Evolutionary conservation across 2,113 vertebrate genomes (phyloP).

Genomic region (Marmota monax): DNA sequence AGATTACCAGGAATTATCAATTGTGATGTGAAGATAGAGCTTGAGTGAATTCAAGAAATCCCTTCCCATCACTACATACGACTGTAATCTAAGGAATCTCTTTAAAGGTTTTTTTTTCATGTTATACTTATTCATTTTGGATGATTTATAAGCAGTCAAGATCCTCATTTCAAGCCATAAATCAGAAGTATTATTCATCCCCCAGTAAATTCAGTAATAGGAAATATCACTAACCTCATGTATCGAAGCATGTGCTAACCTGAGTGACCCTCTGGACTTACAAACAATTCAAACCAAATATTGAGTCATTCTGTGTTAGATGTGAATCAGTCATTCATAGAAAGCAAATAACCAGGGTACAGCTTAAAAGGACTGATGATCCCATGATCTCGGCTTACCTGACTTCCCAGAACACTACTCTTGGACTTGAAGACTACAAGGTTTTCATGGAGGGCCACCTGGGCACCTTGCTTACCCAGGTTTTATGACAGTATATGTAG

Average conservation of each 20-base stretch:
- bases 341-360: not conserved
- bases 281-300: not conserved
- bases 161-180: not conserved
- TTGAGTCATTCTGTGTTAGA: not conserved
- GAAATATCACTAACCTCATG: not conserved
- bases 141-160: not conserved
- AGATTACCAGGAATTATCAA: not conserved
- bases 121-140: constrained; percentile 5
- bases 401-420: not conserved
- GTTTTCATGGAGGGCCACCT: not conserved
- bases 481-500: not conserved
- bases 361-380: not conserved
- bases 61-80: not conserved
- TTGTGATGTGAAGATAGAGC: not conserved
- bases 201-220: not conserved
- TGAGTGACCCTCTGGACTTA: not conserved
- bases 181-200: not conserved
- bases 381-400: not conserved
- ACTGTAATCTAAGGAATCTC: not conserved
- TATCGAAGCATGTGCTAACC: not conserved
- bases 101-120: not conserved
- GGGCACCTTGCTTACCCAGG: not conserved
- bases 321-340: not conserved
- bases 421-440: not conserved
- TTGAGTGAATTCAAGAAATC: not conserved